Base-by-base conservation (phyloP, 2,888 invertebrate genomes). In the Xestia xanthographa region DNA sequence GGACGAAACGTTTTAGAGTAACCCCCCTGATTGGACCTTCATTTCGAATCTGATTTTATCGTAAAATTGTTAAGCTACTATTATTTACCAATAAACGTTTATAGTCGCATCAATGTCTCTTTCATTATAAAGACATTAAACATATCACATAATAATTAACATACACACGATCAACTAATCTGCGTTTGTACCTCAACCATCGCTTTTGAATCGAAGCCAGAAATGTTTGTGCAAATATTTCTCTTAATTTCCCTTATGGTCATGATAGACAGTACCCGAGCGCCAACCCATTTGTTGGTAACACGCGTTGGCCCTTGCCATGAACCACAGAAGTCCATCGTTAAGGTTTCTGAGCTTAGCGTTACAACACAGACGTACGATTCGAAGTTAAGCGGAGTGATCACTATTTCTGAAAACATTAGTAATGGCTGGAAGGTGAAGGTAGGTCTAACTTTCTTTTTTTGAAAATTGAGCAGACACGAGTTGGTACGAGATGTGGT, bases 361-460 rank as follows among this genome's bases (percentile, higher is more conserved):
- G 86, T 94, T 12, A 84, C 83, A 26, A 91, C 92, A 0, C 87
- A 90, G 53, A 81, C 82, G 0, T 92, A 92, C 70, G 91, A 92
- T 72, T 90, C 91, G 2, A 81, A 90, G 1, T 66, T 94, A 5
- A 90, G 89, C 26, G 94, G 94, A 0, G 66, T 82, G 9, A 68
- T 94, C 14, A 91, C 93, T 66, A 81, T 94, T 26, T 80, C 92
- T 8, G 71, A 83, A 60, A 90, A 92, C 73, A 86, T 94, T 29
- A 82, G 80, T 4, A 84, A 93, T 73, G 94, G 92, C 5, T 94
- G 94, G 94, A 87, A 78, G 34, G 76, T 94, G 43, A 91, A 91
- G 90, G 94, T 94, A 87, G 60, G 56, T 48, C 34, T 20, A 41
- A 2, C 12, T 70, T 34, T 34, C 20, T n/a, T 34, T 34, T 14